These are phyloP conservation scores for Poeciliopsis retropinna DNA, from an alignment of 2,113 vertebrate species.

Conservation along the genomic window DNA sequence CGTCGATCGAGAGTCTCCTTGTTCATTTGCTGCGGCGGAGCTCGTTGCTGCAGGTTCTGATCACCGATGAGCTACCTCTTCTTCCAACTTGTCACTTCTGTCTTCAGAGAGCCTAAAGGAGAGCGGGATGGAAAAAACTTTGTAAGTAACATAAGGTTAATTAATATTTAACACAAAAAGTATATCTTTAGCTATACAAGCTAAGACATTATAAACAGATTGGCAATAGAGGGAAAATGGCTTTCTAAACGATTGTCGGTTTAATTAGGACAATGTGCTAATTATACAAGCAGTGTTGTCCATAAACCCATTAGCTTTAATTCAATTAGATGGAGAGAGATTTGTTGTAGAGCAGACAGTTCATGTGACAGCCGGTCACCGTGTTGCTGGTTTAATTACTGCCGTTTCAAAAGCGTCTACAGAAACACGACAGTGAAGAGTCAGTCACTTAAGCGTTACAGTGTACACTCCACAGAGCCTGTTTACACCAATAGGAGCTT, in stretches of 20 bases:
- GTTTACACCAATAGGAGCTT: not conserved
- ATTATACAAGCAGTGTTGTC: conserved; percentile 66
- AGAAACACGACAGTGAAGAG: not conserved
- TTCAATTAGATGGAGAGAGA: conserved; percentile 65
- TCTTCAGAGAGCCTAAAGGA: conserved; percentile 48
- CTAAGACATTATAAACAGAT: not conserved
- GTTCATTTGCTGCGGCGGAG: conserved; percentile 38
- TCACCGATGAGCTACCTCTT: conserved; percentile 47
- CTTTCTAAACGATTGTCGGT: conserved; percentile 36
- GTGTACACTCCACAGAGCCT: not conserved
- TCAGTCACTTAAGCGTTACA: not conserved
- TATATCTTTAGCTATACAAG: not conserved
- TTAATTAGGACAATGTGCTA: conserved; percentile 56
- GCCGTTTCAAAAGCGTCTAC: not conserved
- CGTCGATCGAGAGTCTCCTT: conserved; percentile 33
- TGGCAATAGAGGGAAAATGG: conserved; percentile 9
- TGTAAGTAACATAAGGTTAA: not conserved
- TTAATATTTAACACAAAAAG: not conserved
- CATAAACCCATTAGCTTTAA: conserved; percentile 70
- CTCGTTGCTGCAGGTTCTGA: conserved; percentile 51
- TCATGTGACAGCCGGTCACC: conserved; percentile 1
- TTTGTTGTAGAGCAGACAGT: conserved; percentile 22
- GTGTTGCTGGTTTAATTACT: not conserved
- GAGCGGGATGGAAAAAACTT: conserved; percentile 2
- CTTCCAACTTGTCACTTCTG: conserved; percentile 4